Base-by-base conservation (phyloP, 2,113 vertebrate species). In the Pomatostomus ruficeps region DNA sequence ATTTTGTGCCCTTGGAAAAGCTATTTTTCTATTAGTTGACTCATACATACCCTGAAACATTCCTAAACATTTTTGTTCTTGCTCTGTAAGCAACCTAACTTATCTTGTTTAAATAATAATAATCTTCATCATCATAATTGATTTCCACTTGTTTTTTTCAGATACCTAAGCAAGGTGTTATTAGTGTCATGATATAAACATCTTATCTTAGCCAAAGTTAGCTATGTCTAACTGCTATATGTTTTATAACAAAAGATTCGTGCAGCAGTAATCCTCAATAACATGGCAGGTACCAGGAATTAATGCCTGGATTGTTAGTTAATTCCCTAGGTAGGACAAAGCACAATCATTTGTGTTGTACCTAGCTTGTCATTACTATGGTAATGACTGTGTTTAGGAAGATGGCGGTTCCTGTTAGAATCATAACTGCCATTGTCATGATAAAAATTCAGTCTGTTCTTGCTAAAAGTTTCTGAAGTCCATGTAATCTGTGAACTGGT, bases 201-300 rank as follows among this genome's bases (percentile, higher is more conserved):
- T 18, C 6, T 74, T 31, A 70, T 80, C 52, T 31, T 65, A 45
- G n/a, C 43, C 31, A 33, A 85, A 85, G 77, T 4, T 49, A 23
- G 49, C 29, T 67, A 19, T 33, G 61, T 33, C 25, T 21, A 77
- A 89, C 31, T 78, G 59, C 24, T 68, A 2, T 24, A 18, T 62
- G 54, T 31, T 38, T 88, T 82, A 57, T 48, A 68, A 91, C 40
- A 95, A 76, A 95, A 97, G 61, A 89, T 91, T 94, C 13, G 14
- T 79, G 87, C 67, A 95, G 80, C 76, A 94, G 45, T 90, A 91
- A 89, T 76, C 61, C 82, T 95, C 20, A 87, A 76, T 85, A 91
- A 48, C 48, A 22, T 51, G 33, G 48, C 25, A 6, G 6, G 92
- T 93, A 88, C 55, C 82, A 95, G 86, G 51, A 71, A 63, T 94